These are phyloP conservation scores for Ophonus ardosiacus DNA, from an alignment of 2,888 invertebrate species.

Conservation along the genomic window DNA sequence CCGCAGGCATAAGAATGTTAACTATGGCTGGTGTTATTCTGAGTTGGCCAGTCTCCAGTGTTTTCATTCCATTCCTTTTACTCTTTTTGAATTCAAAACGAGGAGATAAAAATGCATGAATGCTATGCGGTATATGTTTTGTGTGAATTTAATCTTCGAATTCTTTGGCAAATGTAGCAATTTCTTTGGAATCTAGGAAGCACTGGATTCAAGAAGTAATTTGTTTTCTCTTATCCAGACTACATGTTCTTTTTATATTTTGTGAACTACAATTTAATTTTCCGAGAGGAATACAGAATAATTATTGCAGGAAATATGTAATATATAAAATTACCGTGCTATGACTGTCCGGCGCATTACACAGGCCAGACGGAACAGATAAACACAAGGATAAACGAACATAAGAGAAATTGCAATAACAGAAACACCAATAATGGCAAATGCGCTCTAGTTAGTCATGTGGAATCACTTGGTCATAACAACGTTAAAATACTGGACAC, in stretches of 20 bases:
- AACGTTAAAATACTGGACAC: too few species aligned
- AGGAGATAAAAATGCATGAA: neutral
- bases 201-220: neutral
- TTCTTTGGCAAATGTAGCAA: constrained; percentile 8
- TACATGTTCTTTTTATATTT: neutral
- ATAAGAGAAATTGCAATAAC: too few species aligned
- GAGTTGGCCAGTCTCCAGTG: constrained; percentile 19
- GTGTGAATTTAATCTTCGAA: constrained; percentile 23
- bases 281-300: too few species aligned
- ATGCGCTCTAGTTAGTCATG: too few species aligned
- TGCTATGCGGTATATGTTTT: neutral
- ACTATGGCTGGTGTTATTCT: constrained; percentile 15
- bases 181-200: constrained; percentile 16
- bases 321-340: too few species aligned
- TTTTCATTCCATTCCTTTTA: constrained; percentile 23
- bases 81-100: constrained; percentile 28
- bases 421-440: too few species aligned
- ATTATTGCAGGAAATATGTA: too few species aligned
- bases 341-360: too few species aligned
- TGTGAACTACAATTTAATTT: too few species aligned
- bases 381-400: too few species aligned
- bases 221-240: neutral
- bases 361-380: too few species aligned
- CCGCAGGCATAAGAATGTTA: constrained; percentile 18
- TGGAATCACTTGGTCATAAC: too few species aligned